Evolutionary conservation across 2,888 invertebrate genomes (phyloP), one percentile per base, ranked within the genome.

Genomic region (Carpatolechia fugitivella): DNA sequence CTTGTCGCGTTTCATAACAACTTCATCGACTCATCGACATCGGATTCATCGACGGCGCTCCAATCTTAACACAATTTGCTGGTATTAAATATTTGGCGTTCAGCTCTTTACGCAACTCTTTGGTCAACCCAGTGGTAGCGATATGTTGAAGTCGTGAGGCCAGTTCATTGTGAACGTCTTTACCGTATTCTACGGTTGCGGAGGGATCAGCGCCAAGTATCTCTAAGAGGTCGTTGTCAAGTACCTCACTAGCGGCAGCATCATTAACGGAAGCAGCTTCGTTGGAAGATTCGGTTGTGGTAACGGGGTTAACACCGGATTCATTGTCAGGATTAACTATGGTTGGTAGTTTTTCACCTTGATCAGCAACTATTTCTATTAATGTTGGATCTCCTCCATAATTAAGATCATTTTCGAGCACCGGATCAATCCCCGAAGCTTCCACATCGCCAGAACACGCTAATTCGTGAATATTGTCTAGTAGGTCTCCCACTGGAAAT

Each of bases 151-250:
- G 46, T 13, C 58, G 35, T 11, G 48, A 13, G 5, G 57, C 40
- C 6, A 57, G 13, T 5, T 60, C 60, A 3, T 52, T 56, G 11
- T 56, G 52, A 8, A 60, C 41, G 1, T 56, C 53, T 3, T 38
- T 44, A 1, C 57, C 56, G 20, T 55, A 58, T 36, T 52, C 50
- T 8, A 52, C 54, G 11, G 20, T 10, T 8, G 24, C 16, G 16
- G 57, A 48, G 6, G 55, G 57, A 10, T 57, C 55, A 5, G 16
- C 47, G 13, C 57, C 60, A 6, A 60, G 33, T 31, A 56, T 54
- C 13, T 29, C 35, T 38, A 54, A 40, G 2, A 54, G 11, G 1
- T 54, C 54, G 3, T 4, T 14, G n/a, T 48, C 40, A 4, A 40
- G 7, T 8, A 1, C 7, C 18, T 40, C 40, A 18, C n/a, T n/a